Base-by-base conservation (phyloP, 2,888 invertebrate species). In the Microplitis deprimator region DNA sequence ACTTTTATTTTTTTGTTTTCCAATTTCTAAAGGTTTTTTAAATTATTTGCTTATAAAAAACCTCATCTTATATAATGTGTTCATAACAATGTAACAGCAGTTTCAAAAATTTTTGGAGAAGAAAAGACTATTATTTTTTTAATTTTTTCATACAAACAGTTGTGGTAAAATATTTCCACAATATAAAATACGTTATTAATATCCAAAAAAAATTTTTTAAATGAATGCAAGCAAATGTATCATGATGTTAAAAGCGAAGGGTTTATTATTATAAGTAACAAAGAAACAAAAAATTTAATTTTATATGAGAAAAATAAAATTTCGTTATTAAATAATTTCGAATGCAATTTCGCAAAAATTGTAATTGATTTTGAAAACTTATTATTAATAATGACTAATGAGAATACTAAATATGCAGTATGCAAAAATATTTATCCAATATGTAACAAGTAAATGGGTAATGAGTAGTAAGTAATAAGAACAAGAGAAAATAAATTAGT, bases 1-100 rank as follows among this genome's bases (percentile, higher is more conserved):
- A 79, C 79, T 79, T 78, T 68, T 59, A 68, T 71, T 13, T 59
- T 61, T 6, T 10, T 16, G 39, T 13, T 41, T 6, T 41, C 29
- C 7, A 62, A 29, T 29, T 29, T 29, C 29, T 29, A 29, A 13
- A 50, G 50, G 50, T 1, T 50, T 50, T 5, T 50, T 50, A 8
- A 50, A 50, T 50, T 8, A 50, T 50, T 50, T 50, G 3, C 50
- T 67, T 67, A 20, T 29, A 29, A 67, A 20, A 29, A 8, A 67
- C 67, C 8, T 50, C 50, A 50, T 13, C 29, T 3, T 29, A 29
- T 29, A 29, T 29, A 29, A 29, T 29, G 29, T 29, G 29, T 29
- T 29, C 29, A 29, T 29, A 29, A 29, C 29, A 29, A 29, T 29
- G 29, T 29, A 29, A 29, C 29, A 29, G 29, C 29, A 29, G 29